These are phyloP conservation scores for Drosophila emarginata DNA, from an alignment of 2,888 invertebrate genomes.

Conservation along the genomic window DNA sequence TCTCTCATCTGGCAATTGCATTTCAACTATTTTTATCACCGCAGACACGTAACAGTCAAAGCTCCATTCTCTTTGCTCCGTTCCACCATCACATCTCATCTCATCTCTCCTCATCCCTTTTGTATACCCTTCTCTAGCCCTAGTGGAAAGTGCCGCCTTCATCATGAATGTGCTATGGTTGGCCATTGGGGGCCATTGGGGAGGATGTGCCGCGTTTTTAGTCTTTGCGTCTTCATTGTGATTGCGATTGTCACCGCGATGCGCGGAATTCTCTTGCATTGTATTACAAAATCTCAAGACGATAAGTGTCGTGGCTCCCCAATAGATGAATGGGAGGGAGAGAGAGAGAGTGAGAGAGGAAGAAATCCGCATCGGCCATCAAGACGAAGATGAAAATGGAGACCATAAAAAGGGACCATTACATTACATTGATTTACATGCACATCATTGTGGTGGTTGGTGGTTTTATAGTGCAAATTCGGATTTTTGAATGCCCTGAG, in stretches of 20 bases:
- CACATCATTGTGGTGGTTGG: constrained; percentile 20
- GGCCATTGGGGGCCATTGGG: background rate
- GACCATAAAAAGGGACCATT: constrained; percentile 49
- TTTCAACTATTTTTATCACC: constrained; percentile 48
- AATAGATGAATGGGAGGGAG: too few species aligned
- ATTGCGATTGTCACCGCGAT: constrained; percentile 51
- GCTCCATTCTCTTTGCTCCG: background rate
- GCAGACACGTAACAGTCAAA: constrained; percentile 52
- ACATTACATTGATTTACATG: constrained; percentile 67
- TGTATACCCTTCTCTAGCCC: too few species aligned
- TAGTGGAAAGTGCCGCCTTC: too few species aligned
- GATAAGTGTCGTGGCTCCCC: constrained; percentile 5
- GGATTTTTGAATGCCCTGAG: background rate
- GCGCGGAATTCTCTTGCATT: constrained; percentile 42
- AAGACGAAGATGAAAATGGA: constrained; percentile 1
- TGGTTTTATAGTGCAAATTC: constrained; percentile 2
- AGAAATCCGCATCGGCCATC: too few species aligned
- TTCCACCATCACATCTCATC: background rate
- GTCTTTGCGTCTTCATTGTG: constrained; percentile 3
- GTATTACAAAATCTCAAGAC: constrained; percentile 44
- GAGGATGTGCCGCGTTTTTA: constrained; percentile 8
- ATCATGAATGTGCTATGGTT: too few species aligned
- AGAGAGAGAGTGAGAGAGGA: too few species aligned
- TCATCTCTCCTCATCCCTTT: too few species aligned
- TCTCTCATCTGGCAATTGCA: constrained; percentile 1